Evolutionary conservation across 2,888 invertebrate species (phyloP), one percentile per base, ranked within the genome.

Genomic region (Spisula solida): DNA sequence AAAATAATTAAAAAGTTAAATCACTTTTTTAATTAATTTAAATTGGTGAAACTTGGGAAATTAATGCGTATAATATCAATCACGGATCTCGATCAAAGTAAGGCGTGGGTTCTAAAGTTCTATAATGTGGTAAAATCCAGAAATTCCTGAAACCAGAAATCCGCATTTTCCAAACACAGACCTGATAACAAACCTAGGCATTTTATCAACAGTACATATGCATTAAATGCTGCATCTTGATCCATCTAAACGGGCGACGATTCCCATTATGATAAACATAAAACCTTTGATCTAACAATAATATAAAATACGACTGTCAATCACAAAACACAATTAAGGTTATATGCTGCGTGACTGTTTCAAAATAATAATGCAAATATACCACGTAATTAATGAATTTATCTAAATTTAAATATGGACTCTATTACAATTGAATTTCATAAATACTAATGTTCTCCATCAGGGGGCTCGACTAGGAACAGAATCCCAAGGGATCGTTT

Each of bases 41-140:
- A 66, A 66, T 25, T 12, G 0, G 60, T 25, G 25, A 66, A n/a
- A 2, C 25, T 12, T 20, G 4, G 60, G n/a, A 66, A 66, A 25
- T 66, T n/a, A n/a, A 25, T 25, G 25, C n/a, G 25, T 25, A 2
- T 25, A 66, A 25, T 66, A 20, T 25, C 6, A 25, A 5, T 66
- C 60, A 66, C 25, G n/a, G 10, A 25, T 12, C 20, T 66, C 60
- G 25, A 66, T 66, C n/a, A 66, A 66, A 66, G 25, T 66, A 66
- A 66, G n/a, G 60, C 0, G 25, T 10, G 60, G 6, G 8, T 66
- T 25, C n/a, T 25, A n/a, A 25, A n/a, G 25, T 25, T 66, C 25
- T 66, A 66, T 66, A n/a, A 66, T 25, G 60, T 25, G 60, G 60
- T 20, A 56, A 56, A 56, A n/a, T n/a, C n/a, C n/a, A n/a, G n/a